phyloP scores from a whole-genome alignment of 1,140 invertebrate species.

The Listronotus bonariensis region DNA sequence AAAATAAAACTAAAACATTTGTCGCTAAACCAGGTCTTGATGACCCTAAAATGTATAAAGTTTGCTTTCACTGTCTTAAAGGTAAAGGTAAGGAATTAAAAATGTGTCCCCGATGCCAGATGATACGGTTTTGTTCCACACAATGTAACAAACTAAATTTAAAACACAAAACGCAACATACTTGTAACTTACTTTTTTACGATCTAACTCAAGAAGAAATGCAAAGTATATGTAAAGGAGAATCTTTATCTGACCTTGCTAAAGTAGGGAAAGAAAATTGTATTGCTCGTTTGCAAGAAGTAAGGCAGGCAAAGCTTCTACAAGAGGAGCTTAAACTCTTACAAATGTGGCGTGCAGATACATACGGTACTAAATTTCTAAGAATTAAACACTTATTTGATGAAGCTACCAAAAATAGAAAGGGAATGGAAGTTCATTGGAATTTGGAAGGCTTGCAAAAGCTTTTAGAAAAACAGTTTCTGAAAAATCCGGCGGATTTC shows the following conservation, averaged over 20 bases:
- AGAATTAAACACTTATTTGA: slow-evolving; percentile 7
- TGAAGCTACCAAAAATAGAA: neutral
- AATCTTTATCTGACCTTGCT: slow-evolving; percentile 5
- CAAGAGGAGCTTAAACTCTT: slow-evolving; percentile 19
- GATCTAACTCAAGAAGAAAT: slow-evolving; percentile 4
- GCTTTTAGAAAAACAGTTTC: slow-evolving; percentile 12
- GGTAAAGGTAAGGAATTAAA: slow-evolving; percentile 36
- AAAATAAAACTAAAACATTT: neutral
- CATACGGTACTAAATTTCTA: slow-evolving; percentile 27
- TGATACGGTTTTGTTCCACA: slow-evolving; percentile 47
- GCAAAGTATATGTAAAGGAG: neutral
- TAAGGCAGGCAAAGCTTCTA: slow-evolving; percentile 3
- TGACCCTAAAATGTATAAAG: slow-evolving; percentile 40
- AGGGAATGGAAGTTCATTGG: slow-evolving; percentile 10
- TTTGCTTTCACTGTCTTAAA: slow-evolving; percentile 47
- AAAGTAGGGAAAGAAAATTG: neutral
- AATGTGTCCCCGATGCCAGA: slow-evolving; percentile 43
- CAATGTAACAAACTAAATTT: slow-evolving; percentile 44
- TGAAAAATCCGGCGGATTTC: slow-evolving; percentile 13
- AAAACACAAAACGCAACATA: slow-evolving; percentile 35
- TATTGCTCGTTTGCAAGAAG: neutral
- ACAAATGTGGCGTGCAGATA: slow-evolving; percentile 22
- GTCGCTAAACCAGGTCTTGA: neutral
- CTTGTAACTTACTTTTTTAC: slow-evolving; percentile 44
- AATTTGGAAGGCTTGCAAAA: neutral